Evolutionary conservation across 2,888 invertebrate species (phyloP).

Genomic region (Tenthredo scrophulariae): DNA sequence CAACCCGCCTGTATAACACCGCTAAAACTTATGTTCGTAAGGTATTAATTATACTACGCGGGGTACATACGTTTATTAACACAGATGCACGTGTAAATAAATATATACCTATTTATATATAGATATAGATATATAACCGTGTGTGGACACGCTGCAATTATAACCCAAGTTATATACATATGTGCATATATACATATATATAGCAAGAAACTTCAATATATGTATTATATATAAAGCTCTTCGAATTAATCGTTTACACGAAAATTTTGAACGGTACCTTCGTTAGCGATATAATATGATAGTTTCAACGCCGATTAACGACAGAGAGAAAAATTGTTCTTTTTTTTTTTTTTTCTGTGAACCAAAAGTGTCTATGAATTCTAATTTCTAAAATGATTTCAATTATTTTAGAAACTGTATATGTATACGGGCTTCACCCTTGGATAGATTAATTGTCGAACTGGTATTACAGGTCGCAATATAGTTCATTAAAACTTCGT

Average conservation of each 20-base stretch:
- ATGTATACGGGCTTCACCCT: no score
- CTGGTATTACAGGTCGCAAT: no score
- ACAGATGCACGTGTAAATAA: neutral
- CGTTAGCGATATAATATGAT: neutral
- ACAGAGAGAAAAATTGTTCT: neutral
- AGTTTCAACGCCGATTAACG: neutral
- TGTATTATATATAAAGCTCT: neutral
- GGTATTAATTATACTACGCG: constrained; percentile 24
- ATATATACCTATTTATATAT: neutral
- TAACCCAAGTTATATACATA: neutral
- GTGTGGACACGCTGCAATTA: constrained; percentile 1
- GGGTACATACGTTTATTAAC: neutral
- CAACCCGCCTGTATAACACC: neutral
- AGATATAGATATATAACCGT: neutral
- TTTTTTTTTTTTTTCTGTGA: no score
- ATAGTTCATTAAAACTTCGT: no score
- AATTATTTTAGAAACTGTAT: neutral
- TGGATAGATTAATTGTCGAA: no score
- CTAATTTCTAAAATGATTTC: neutral
- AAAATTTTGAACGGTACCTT: neutral
- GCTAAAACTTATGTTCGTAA: constrained; percentile 6
- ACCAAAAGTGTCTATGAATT: no score
- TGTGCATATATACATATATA: neutral
- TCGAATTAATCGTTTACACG: neutral
- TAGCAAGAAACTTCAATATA: neutral